Base-by-base conservation (phyloP, 1,140 invertebrate genomes). In the Trichomalopsis sarcophagae region DNA sequence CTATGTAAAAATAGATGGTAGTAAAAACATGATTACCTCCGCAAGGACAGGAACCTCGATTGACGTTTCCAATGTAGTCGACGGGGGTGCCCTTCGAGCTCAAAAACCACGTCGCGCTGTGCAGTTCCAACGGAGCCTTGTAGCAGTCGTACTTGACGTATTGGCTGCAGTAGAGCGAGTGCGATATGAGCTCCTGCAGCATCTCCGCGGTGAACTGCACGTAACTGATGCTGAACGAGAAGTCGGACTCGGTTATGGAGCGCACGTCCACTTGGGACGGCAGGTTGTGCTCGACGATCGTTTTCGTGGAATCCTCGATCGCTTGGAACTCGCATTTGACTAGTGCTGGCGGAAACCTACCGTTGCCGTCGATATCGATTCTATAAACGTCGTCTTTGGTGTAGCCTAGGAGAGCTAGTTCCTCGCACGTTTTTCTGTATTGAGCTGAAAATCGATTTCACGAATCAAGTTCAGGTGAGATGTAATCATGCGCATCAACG, bases 351-450 rank as follows among this genome's bases (percentile, higher is more conserved):
- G 97, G 97, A 89, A 98, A 97, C 81, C 96, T 95, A 0, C 98
- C 98, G 91, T 98, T 98, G 2, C 98, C 97, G 91, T 99, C 98
- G 82, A 99, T 98, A 89, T 99, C 98, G 85, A 98, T 97, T 44
- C 96, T 94, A 90, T 98, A 98, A 0, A 98, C 97, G 87, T 98
- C 97, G 66, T 97, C 97, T 89, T 97, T 95, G 0, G 96, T 97
- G 88, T 97, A 97, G 33, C 96, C 96, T 7, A 98, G 91, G 5
- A 98, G 93, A 14, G 97, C 97, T 73, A 99, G 91, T 90, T 98
- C 97, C 93, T 99, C 97, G 91, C 98, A 99, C 0, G 97, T 98
- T 90, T 97, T 96, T 84, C 97, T 95, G 89, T 97, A 98, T 80
- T 96, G 95, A 13, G 98, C 96, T 96, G 89, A 68, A 93, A 88